Base-by-base conservation (phyloP, 2,888 invertebrate genomes). In the Gerosis bhagava region DNA sequence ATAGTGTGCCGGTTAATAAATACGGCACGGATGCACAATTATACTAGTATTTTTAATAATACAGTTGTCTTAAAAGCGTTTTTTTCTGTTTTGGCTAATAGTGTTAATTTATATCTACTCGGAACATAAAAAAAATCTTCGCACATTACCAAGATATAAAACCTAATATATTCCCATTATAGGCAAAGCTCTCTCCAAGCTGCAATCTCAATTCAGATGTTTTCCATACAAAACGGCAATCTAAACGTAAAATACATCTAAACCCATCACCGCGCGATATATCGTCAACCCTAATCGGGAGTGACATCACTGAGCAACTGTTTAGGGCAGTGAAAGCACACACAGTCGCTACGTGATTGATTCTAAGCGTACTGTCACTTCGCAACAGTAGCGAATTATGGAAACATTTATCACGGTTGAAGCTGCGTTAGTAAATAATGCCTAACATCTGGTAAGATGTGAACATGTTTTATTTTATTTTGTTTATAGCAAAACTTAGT, bases 261-360 rank as follows among this genome's bases (percentile, higher is more conserved):
- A 11, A 13, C 2, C 13, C 28, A 13, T 28, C 28, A 5, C 13
- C 25, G 26, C 16, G 12, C 31, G 3, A 29, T 32, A 49, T 7
- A 50, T 55, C 42, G 47, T 19, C 41, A 51, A 49, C 58, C 74
- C 68, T 69, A 68, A 69, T 68, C 62, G 64, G 78, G 68, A 70
- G 64, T 59, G 67, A 70, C 70, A 70, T 72, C 67, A 67, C 62
- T 59, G 57, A 49, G 51, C 50, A 19, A 60, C 70, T 60, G 60
- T 60, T 67, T 73, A 71, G 64, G 75, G 62, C 65, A 63, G 73
- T 64, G 76, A 78, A 76, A 77, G 77, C n/a, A n/a, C n/a, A n/a
- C n/a, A n/a, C n/a, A n/a, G n/a, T n/a, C 67, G 68, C 60, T 70
- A 71, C 12, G 11, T 74, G 78, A 77, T 71, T 70, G 71, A 73